Evolutionary conservation across 2,888 invertebrate genomes (phyloP).

Genomic region (Harpalus rubripes): DNA sequence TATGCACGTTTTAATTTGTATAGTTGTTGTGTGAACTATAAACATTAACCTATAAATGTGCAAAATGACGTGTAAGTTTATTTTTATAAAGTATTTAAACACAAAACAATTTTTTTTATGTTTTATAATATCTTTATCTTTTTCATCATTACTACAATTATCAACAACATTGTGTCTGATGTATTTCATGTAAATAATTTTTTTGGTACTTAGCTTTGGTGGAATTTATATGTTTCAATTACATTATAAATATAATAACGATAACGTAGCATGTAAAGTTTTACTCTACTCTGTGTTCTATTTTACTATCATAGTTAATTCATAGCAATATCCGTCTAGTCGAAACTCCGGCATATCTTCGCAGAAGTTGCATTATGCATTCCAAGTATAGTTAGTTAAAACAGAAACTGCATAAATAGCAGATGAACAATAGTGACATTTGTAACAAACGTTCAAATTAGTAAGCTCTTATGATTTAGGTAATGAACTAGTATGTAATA

Average conservation of each 20-base stretch:
- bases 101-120: neutral
- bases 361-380: neutral
- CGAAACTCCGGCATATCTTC: neutral
- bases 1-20: neutral
- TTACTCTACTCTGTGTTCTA: neutral
- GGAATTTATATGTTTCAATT: too few species aligned
- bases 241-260: too few species aligned
- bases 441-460: conserved; percentile 1
- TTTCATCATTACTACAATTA: too few species aligned
- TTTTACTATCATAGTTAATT: neutral
- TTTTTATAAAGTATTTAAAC: neutral
- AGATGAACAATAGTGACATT: neutral
- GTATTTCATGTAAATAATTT: too few species aligned
- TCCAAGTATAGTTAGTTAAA: neutral
- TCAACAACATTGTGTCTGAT: too few species aligned
- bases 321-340: neutral
- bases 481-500: neutral
- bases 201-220: too few species aligned
- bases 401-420: conserved; percentile 2
- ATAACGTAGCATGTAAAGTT: neutral
- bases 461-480: neutral
- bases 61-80: neutral
- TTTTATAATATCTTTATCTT: neutral
- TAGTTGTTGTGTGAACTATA: neutral
- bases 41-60: neutral